Evolutionary conservation across 2,113 vertebrate species (phyloP).

Genomic region (Ptilorrhoa leucosticta): DNA sequence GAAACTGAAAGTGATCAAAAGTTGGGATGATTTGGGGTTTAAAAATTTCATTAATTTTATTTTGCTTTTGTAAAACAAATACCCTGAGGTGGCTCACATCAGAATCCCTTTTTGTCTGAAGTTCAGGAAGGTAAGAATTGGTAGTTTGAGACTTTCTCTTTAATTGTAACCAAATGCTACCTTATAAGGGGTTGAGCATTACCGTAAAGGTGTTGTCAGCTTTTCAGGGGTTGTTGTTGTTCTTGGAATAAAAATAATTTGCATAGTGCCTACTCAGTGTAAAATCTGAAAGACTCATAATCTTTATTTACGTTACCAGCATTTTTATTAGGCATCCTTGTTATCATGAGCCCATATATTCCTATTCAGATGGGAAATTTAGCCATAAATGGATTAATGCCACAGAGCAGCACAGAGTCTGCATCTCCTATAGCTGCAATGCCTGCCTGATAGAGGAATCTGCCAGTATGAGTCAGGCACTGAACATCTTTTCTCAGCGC

Average conservation of each 20-base stretch:
- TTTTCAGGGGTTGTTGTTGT: not conserved
- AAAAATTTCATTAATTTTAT: not conserved
- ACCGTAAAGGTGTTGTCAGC: not conserved
- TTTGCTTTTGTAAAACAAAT: not conserved
- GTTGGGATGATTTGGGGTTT: not conserved
- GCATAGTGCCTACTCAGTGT: not conserved
- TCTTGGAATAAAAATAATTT: not conserved
- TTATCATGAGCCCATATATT: not conserved
- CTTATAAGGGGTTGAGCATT: not conserved
- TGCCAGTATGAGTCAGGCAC: not conserved
- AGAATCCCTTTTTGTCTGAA: not conserved
- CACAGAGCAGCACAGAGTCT: not conserved
- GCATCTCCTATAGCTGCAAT: not conserved
- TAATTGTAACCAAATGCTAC: constrained; percentile 45
- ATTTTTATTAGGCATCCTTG: not conserved
- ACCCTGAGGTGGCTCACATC: not conserved
- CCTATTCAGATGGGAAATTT: not conserved
- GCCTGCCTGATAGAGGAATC: not conserved
- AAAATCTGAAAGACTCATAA: not conserved
- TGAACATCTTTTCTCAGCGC: not conserved
- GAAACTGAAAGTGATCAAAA: not conserved
- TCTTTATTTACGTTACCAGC: not conserved
- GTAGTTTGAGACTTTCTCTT: not conserved
- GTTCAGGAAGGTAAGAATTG: not conserved
- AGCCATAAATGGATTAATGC: not conserved